A percentile compares a stretch with the other conserved stretches of the same genome.
Evolutionary conservation across 1,140 invertebrate species (phyloP).

Genomic region (Oryctes rhinoceros): DNA sequence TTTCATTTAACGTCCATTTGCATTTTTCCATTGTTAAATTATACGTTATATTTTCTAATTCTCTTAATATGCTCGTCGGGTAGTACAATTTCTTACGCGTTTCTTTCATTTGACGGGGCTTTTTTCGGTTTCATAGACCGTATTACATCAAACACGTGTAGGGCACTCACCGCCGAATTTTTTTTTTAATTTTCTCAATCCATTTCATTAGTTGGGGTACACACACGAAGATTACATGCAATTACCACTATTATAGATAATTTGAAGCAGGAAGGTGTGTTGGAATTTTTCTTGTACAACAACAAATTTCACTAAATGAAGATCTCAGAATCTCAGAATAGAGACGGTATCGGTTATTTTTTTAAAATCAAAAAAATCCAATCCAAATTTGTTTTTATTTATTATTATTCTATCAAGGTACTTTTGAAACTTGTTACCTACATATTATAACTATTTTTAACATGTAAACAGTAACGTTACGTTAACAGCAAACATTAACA

Average conservation of each 20-base stretch:
- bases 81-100: not conserved
- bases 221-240: constrained; percentile 28
- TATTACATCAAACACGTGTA: constrained; percentile 17
- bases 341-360: too few relatives aligned
- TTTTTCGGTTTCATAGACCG: constrained; percentile 26
- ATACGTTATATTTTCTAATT: not conserved
- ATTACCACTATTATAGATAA: constrained; percentile 26
- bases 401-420: too few relatives aligned
- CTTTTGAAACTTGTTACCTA: too few relatives aligned
- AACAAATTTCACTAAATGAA: too few relatives aligned
- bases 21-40: not conserved
- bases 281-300: not conserved
- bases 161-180: constrained; percentile 11
- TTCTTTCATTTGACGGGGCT: not conserved
- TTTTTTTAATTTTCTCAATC: constrained; percentile 1
- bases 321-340: too few relatives aligned
- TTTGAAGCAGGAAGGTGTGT: not conserved
- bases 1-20: constrained; percentile 8
- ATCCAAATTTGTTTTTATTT: too few relatives aligned
- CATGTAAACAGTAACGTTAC: not conserved
- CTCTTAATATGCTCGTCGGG: not conserved
- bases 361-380: too few relatives aligned
- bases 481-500: not conserved
- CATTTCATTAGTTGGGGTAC: not conserved
- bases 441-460: too few relatives aligned